Base-by-base conservation (phyloP, 2,113 vertebrate genomes). In the Cyanoderma ruficeps region DNA sequence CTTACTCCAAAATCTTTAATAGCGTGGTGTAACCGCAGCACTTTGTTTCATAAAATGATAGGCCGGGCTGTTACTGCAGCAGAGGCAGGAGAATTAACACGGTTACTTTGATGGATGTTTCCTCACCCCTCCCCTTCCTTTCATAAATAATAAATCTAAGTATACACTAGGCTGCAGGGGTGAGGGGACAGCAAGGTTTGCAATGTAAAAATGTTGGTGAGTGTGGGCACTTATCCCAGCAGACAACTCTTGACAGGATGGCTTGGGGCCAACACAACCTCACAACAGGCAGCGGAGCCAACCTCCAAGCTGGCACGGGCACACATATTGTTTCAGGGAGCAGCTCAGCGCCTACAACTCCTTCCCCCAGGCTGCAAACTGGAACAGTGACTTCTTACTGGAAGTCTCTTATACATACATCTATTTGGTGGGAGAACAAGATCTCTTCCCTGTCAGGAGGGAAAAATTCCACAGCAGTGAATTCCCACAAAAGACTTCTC, bases 81-180 rank as follows among this genome's bases (percentile, higher is more conserved):
- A 94, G 92, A 96, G 94, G 83, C 93, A 83, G 74, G 27, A 59
- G 70, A 95, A 96, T 96, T 93, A 96, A 97, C 96, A 90, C 35
- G 13, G 83, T 72, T 86, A 92, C 89, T 80, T 47, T 67, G 35
- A 80, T 1, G 42, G 80, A 61, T 41, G 75, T 77, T 52, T 87
- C 92, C 71, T 92, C 75, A 88, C 55, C 75, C 90, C 88, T 95
- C 95, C 95, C 67, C 57, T 92, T 94, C 79, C 47, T 71, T 89
- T 93, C 91, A 93, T 94, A 95, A 97, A 97, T 91, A 96, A 96
- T 95, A 95, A 70, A 97, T 94, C 93, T 91, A 82, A 96, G 92
- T 75, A 80, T 69, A 89, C 67, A 42, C 49, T 42, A 76, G 88
- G 88, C 92, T 94, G 88, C 88, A 93, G 67, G 92, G 85, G 85